A percentile compares a stretch with the other conserved stretches of the same genome.
Conservation (phyloP, 2,113 vertebrate genomes). For the Heterotis niloticus region DNA sequence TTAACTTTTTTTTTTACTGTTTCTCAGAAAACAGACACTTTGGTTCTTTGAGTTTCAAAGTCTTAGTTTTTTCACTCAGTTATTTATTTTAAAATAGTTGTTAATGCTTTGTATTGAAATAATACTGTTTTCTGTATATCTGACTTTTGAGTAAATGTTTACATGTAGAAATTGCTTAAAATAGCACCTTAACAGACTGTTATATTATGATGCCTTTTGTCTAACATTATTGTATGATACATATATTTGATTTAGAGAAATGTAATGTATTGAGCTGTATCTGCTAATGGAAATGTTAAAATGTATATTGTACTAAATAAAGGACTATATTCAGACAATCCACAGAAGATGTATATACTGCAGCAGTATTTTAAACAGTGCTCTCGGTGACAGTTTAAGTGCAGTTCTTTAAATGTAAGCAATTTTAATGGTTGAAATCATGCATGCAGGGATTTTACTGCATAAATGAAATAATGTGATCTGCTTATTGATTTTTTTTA, state of each 20-base stretch:
- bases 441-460: conserved; percentile 41
- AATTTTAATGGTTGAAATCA: conserved; percentile 41
- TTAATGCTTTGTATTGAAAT: conserved; percentile 35
- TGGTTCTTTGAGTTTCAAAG: conserved; percentile 49
- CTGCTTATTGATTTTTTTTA: not conserved
- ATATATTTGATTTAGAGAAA: conserved; percentile 20
- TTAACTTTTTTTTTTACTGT: conserved; percentile 55
- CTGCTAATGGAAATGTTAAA: conserved; percentile 25
- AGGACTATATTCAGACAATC: conserved; percentile 14
- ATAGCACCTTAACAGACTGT: conserved; percentile 52
- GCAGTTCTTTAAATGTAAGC: conserved; percentile 28
- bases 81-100: conserved; percentile 31
- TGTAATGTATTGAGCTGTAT: conserved; percentile 31
- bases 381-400: conserved; percentile 23
- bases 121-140: conserved; percentile 49
- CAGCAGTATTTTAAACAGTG: conserved; percentile 24
- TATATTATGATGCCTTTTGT: conserved; percentile 58
- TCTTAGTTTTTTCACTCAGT: conserved; percentile 56
- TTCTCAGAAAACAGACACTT: conserved; percentile 60
- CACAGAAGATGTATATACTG: conserved; percentile 34
- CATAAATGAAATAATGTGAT: conserved; percentile 45
- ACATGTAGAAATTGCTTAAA: conserved; percentile 62
- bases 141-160: conserved; percentile 60
- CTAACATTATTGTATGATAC: conserved; percentile 30
- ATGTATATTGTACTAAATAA: conserved; percentile 36